These are phyloP conservation scores for Drepana falcataria DNA, from an alignment of 2,888 invertebrate species.

Conservation along the genomic window DNA sequence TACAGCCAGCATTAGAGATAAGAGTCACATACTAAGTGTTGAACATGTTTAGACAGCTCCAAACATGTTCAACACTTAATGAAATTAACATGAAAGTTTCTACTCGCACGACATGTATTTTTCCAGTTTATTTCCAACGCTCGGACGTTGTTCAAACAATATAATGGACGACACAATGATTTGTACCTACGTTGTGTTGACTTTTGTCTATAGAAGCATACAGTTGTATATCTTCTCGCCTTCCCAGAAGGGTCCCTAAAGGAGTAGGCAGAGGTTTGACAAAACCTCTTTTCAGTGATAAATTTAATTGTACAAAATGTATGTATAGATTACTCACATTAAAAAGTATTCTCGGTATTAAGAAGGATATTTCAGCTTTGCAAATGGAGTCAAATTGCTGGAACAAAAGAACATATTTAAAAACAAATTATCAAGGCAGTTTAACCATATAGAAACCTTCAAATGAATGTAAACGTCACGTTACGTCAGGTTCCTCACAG, in stretches of 20 bases:
- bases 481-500: no score
- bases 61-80: no score
- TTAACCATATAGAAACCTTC: no score
- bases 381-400: conserved; percentile 89
- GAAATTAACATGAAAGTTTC: no score
- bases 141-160: neutral
- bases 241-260: no score
- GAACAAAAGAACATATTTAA: conserved; percentile 43
- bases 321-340: conserved; percentile 90
- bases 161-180: conserved; percentile 5
- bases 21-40: neutral
- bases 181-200: conserved; percentile 13
- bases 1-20: neutral
- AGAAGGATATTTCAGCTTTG: conserved; percentile 87
- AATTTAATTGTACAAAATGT: no score
- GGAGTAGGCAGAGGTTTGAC: no score
- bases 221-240: no score
- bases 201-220: no score
- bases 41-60: neutral
- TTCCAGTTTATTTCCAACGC: conserved; percentile 1
- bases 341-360: conserved; percentile 83
- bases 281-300: no score
- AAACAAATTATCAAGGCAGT: neutral
- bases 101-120: neutral
- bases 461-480: no score